Conservation (phyloP, 2,113 vertebrate genomes). For the Todiramphus chloris region DNA sequence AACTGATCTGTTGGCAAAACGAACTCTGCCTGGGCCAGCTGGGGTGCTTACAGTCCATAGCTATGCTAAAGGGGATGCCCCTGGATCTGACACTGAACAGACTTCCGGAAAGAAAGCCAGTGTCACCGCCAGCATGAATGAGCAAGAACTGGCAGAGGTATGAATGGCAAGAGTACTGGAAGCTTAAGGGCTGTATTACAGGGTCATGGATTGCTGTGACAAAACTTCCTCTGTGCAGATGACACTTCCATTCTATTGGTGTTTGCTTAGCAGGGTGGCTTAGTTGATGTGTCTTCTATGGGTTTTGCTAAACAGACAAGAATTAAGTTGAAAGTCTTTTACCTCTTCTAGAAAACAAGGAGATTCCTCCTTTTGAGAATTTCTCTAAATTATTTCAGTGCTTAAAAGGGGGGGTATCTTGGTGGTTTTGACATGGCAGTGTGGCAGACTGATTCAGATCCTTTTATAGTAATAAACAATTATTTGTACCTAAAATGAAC, state of each 20-base stretch:
- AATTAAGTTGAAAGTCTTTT: background rate
- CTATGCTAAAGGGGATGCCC: constrained; percentile 79
- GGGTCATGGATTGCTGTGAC: background rate
- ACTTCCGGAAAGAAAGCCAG: constrained; percentile 67
- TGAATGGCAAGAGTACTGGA: background rate
- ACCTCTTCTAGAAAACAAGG: background rate
- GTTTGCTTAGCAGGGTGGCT: background rate
- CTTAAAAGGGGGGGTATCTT: background rate
- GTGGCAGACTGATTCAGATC: background rate
- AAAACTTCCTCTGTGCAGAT: background rate
- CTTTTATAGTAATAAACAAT: background rate
- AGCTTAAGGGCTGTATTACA: background rate
- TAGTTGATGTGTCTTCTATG: background rate
- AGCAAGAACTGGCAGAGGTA: constrained; percentile 78
- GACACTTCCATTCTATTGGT: rapidly evolving
- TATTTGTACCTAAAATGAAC: background rate
- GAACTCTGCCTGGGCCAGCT: constrained; percentile 76
- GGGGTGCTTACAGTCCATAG: constrained; percentile 86
- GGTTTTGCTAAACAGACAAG: background rate
- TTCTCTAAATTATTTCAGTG: background rate
- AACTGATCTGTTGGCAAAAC: constrained; percentile 80
- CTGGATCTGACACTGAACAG: constrained; percentile 47
- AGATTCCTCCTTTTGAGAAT: background rate
- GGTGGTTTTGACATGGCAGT: background rate
- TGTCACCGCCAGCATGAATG: constrained; percentile 50